Evolutionary conservation across 2,888 invertebrate species (phyloP).

Genomic region (Scaptomyza cyrtandrae): DNA sequence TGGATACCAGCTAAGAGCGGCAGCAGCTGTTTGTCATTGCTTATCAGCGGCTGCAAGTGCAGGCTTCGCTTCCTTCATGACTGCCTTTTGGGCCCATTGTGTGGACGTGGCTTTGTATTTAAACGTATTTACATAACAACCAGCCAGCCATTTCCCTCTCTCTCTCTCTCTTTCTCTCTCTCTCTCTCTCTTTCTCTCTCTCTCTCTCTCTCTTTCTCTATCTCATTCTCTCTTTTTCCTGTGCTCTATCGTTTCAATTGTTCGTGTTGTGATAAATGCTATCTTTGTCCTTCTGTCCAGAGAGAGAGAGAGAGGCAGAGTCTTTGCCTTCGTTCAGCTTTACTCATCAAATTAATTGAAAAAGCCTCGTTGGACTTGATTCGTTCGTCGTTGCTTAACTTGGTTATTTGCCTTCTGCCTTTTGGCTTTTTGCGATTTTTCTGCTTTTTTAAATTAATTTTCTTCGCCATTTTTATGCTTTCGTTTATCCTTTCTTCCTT

Average conservation of each 20-base stretch:
- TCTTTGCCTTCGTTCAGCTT: slow-evolving; percentile 16
- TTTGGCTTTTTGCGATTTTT: slow-evolving; percentile 54
- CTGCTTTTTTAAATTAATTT: slow-evolving; percentile 72
- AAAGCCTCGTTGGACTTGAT: slow-evolving; percentile 35
- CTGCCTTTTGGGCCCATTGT: slow-evolving; percentile 37
- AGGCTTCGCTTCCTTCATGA: slow-evolving; percentile 30
- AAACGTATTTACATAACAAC: slow-evolving; percentile 61
- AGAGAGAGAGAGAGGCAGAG: background rate
- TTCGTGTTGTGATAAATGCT: slow-evolving; percentile 67
- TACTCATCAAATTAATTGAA: slow-evolving; percentile 74
- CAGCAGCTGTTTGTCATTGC: slow-evolving; percentile 64
- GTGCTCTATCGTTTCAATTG: slow-evolving; percentile 35
- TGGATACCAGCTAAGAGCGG: slow-evolving; percentile 4
- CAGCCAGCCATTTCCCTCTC: slow-evolving; percentile 18
- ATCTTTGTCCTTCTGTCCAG: slow-evolving; percentile 42
- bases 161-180: slow-evolving; percentile 10
- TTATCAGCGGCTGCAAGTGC: slow-evolving; percentile 50
- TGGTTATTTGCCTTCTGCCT: slow-evolving; percentile 61
- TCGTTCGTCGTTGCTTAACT: slow-evolving; percentile 27
- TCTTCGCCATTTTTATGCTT: slow-evolving; percentile 26
- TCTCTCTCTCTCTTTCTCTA: slow-evolving; percentile 13
- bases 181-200: slow-evolving; percentile 1
- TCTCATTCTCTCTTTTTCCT: background rate
- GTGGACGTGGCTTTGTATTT: slow-evolving; percentile 35
- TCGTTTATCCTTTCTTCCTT: background rate